Evolutionary conservation across 2,888 invertebrate species (phyloP).

Genomic region (Protodeltote pygarga): DNA sequence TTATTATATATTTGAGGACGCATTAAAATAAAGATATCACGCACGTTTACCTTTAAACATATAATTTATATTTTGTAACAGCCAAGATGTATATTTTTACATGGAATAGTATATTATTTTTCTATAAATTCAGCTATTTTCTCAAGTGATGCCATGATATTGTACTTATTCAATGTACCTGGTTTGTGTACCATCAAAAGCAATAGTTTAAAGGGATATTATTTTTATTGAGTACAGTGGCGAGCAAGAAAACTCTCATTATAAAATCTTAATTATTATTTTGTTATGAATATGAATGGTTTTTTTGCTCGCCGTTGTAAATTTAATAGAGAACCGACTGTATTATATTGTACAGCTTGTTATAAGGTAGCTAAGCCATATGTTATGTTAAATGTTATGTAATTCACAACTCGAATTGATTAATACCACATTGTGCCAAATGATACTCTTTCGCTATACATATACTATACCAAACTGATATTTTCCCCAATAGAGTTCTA

Average conservation of each 20-base stretch:
- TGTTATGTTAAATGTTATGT: slow-evolving; percentile 13
- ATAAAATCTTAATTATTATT: no score
- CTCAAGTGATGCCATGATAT: slow-evolving; percentile 38
- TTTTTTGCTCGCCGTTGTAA: slow-evolving; percentile 28
- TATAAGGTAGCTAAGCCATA: slow-evolving; percentile 37
- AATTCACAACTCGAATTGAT: slow-evolving; percentile 7
- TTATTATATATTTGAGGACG: slow-evolving; percentile 5
- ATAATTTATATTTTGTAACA: slow-evolving; percentile 26
- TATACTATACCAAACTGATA: background rate
- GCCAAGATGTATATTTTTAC: slow-evolving; percentile 16
- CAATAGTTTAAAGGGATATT: slow-evolving; percentile 36
- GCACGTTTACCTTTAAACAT: slow-evolving; percentile 11
- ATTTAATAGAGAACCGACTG: slow-evolving; percentile 18
- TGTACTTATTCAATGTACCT: slow-evolving; percentile 61
- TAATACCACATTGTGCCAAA: slow-evolving; percentile 38
- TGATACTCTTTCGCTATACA: slow-evolving; percentile 19
- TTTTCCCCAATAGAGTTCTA: background rate
- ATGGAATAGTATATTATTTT: slow-evolving; percentile 44
- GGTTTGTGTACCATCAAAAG: slow-evolving; percentile 43
- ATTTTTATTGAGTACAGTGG: slow-evolving; percentile 6
- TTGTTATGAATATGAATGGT: background rate
- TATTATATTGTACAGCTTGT: slow-evolving; percentile 39
- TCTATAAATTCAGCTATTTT: slow-evolving; percentile 48
- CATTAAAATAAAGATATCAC: background rate
- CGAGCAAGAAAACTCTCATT: slow-evolving; percentile 6